Conservation (phyloP, 2,888 invertebrate species). For the Nomada fabriciana region DNA sequence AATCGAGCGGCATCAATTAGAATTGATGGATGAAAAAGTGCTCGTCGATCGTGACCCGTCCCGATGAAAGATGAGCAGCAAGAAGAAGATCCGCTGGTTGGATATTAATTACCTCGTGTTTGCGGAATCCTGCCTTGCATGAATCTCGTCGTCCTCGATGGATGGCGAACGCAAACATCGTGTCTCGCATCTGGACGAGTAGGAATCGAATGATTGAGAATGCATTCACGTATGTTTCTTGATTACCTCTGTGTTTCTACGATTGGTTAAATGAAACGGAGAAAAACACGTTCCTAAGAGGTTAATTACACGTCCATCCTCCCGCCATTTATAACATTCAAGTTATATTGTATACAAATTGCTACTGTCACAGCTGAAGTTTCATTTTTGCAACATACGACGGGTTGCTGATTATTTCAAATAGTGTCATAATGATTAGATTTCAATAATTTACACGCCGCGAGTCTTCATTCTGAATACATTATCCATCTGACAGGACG, state of each 20-base stretch:
- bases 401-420: too few relatives aligned
- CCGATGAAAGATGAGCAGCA: conserved; percentile 61
- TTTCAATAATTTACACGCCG: too few relatives aligned
- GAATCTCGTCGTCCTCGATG: conserved; percentile 18
- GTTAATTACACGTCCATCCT: too few relatives aligned
- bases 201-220: conserved; percentile 32
- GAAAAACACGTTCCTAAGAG: not conserved
- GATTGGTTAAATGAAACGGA: not conserved
- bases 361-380: too few relatives aligned
- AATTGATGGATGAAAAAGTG: conserved; percentile 68
- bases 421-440: too few relatives aligned
- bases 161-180: conserved; percentile 22
- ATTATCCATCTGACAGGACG: too few relatives aligned
- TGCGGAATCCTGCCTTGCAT: conserved; percentile 31
- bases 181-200: not conserved
- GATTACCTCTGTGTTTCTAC: not conserved
- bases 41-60: conserved; percentile 61
- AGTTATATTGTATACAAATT: too few relatives aligned
- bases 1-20: conserved; percentile 69
- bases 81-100: conserved; percentile 34
- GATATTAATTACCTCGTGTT: conserved; percentile 58
- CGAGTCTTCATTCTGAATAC: too few relatives aligned
- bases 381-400: too few relatives aligned
- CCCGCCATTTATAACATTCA: too few relatives aligned
- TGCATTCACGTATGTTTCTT: not conserved